Base-by-base conservation (phyloP, 2,888 invertebrate species). In the Ichneumon xanthorius region DNA sequence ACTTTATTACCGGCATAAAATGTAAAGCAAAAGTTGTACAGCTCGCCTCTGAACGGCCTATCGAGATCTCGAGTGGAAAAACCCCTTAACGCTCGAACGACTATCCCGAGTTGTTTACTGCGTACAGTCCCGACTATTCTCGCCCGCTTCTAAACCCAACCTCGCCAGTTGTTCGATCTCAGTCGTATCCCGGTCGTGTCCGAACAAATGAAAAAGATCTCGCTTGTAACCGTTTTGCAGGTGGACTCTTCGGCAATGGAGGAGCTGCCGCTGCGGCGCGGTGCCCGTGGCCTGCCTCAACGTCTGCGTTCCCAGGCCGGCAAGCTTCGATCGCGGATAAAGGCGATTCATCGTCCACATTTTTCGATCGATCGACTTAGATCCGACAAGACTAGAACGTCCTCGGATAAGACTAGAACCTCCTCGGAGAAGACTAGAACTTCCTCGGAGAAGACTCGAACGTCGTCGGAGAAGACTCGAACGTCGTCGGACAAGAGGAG, bases 241-340 rank as follows among this genome's bases (percentile, higher is more conserved):
- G 95, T 96, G 85, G 96, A 96, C 93, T 95, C 96, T 72, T 95
- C 96, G 86, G 95, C 95, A 85, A 94, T 96, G 89, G 96, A 96
- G 93, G 96, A 96, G 50, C 81, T 89, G 70, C 90, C 90, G 70
- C 89, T 88, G 61, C 91, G 77, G 33, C 90, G 87, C 68, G 91
- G 91, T 70, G 91, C 91, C 19, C 89, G 91, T 50, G 91, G 92
- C 70, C 82, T 92, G 76, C 93, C 91, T 88, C 96, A 96, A 50
- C 96, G 96, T 88, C 90, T 97, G 70, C 96, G 96, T 89, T 95
- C 94, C 55, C 97, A 97, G 92, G 97, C 97, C 19, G 96, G 96
- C 40, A 97, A 96, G 93, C 92, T 98, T 40, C 96, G 96, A 92
- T 95, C 95, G 0, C 96, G 96, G 92, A 92, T 97, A 80, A 95